Conservation (phyloP, 2,888 invertebrate species). For the Melieria picta region DNA sequence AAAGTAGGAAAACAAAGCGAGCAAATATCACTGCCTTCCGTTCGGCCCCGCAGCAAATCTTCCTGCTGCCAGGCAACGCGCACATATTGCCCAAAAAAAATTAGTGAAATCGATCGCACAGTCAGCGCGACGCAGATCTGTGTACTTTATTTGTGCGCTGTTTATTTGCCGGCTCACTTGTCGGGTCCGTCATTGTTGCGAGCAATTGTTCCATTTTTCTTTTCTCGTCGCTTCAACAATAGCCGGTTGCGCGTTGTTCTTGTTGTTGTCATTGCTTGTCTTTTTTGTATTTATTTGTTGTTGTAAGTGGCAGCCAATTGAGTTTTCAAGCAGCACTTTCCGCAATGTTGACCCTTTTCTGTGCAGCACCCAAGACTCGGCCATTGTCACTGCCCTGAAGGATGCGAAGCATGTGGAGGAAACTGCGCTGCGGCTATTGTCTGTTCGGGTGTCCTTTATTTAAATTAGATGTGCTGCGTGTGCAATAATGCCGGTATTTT, state of each 20-base stretch:
- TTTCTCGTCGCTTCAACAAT: neutral
- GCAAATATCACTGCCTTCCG: no score
- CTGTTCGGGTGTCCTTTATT: constrained; percentile 9
- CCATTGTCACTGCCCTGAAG: neutral
- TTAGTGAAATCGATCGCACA: no score
- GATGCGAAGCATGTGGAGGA: neutral
- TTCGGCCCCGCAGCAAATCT: no score
- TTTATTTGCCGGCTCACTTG: no score
- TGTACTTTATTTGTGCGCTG: no score
- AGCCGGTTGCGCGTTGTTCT: neutral
- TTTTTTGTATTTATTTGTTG: neutral
- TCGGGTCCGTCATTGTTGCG: neutral
- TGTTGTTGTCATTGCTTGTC: neutral
- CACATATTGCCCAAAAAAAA: no score
- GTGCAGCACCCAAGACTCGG: neutral
- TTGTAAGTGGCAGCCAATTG: neutral
- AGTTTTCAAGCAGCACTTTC: constrained; percentile 15
- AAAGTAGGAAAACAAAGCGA: no score
- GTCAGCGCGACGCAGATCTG: no score
- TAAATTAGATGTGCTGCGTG: constrained; percentile 10
- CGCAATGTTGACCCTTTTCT: constrained; percentile 5
- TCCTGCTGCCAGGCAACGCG: no score
- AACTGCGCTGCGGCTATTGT: neutral
- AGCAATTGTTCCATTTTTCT: neutral
- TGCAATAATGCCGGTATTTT: neutral